phyloP scores from a whole-genome alignment of 1,140 invertebrate genomes.

The Diprion similis region DNA sequence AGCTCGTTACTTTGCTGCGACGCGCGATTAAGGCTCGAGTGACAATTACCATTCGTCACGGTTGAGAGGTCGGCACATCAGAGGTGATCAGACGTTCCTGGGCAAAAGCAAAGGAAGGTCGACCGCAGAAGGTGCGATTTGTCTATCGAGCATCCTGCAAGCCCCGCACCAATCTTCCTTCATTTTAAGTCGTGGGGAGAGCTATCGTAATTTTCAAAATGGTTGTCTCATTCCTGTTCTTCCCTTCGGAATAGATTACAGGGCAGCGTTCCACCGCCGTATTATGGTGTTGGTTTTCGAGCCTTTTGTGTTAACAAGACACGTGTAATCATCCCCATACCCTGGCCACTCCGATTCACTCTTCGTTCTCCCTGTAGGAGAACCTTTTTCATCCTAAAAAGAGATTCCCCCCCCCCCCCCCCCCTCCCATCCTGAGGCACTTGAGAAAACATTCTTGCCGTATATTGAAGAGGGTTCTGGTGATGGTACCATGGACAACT shows the following conservation, averaged over 20 bases:
- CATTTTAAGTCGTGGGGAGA: constrained; percentile 44
- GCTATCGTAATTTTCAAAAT: constrained; percentile 60
- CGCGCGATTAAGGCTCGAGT: background rate
- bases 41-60: background rate
- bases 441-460: background rate
- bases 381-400: too few relatives aligned
- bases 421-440: background rate
- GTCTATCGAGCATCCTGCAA: constrained; percentile 28
- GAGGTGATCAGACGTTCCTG: constrained; percentile 48
- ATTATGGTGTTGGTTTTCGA: constrained; percentile 65
- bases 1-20: background rate
- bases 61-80: constrained; percentile 38
- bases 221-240: constrained; percentile 57
- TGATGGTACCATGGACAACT: background rate
- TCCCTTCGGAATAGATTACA: constrained; percentile 54
- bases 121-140: constrained; percentile 25
- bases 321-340: constrained; percentile 57
- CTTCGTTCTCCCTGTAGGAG: constrained; percentile 1
- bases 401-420: background rate
- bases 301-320: constrained; percentile 65
- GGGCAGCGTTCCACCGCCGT: constrained; percentile 55
- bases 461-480: too few relatives aligned
- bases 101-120: constrained; percentile 60
- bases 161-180: constrained; percentile 40
- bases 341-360: constrained; percentile 9